Conservation (phyloP, 2,113 vertebrate genomes). For the Recurvirostra avosetta region DNA sequence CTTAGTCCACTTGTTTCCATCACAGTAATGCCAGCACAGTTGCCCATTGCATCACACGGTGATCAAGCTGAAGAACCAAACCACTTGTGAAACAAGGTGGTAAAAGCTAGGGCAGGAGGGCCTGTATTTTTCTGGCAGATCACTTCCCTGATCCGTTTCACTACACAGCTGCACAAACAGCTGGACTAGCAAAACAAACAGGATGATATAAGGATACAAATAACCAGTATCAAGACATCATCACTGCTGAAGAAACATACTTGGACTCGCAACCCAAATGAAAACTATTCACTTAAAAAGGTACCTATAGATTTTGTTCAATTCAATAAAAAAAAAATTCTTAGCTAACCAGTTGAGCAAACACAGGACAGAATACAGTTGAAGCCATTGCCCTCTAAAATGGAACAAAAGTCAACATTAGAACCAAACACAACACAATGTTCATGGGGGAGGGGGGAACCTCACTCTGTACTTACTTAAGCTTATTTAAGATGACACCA, state of each 20-base stretch:
- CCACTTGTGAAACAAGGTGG: not conserved
- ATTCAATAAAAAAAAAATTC: not conserved
- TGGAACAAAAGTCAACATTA: not conserved
- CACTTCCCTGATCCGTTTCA: not conserved
- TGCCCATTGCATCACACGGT: not conserved
- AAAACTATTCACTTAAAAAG: not conserved
- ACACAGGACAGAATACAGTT: not conserved
- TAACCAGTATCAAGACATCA: not conserved
- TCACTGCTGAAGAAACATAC: not conserved
- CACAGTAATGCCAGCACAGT: not conserved
- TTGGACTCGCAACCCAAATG: not conserved
- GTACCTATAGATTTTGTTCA: not conserved
- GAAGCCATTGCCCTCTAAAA: not conserved
- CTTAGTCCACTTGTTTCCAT: not conserved
- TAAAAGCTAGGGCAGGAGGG: not conserved
- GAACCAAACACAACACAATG: not conserved
- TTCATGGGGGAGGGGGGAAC: accelerated
- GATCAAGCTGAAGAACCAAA: not conserved
- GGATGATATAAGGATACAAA: not conserved
- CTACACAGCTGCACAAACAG: not conserved
- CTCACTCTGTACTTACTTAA: not conserved
- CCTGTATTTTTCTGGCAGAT: not conserved
- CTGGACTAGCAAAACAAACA: not conserved
- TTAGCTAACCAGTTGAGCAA: not conserved
- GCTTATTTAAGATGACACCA: not conserved